Evolutionary conservation across 2,797 vertebrate species (phyloP), one percentile per base, ranked within the genome.

Genomic region (Syngnathus acus): DNA sequence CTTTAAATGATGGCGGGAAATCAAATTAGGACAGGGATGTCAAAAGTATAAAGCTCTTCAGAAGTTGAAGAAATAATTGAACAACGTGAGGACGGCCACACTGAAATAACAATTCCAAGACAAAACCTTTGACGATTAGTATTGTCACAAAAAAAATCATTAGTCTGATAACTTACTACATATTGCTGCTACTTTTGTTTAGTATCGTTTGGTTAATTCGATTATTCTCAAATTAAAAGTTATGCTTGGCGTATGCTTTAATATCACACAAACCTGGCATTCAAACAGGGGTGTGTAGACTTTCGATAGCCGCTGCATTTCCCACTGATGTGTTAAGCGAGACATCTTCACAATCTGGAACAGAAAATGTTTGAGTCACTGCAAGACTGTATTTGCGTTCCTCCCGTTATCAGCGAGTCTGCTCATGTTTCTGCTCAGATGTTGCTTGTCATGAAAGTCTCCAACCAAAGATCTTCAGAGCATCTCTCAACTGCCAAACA

Each of bases 401-500:
- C 11, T 11, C 21, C 53, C 6, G 11, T 55, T 32, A 55, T 26
- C 53, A 32, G 53, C 53, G 26, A 32, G 53, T 55, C 53, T 32
- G 23, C 16, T 1, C 57, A 38, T 19, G 50, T 68, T 65, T 59
- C 50, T 73, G 64, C 69, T 59, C 64, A 70, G 26, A 73, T 48
- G 51, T 66, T 73, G 60, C 68, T 72, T 68, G 48, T 73, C 59
- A 70, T 60, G 62, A 75, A 78, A 73, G 47, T 70, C 50, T 65
- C 73, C 75, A 51, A 82, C 65, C 65, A 57, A 53, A 72, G 71
- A 70, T 68, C 1, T 77, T 71, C 57, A 68, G 65, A 72, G 73
- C 50, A 73, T 70, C 64, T 47, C 65, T 62, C 9, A 2, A 71
- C 72, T 74, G 82, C 68, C 66, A 64, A 75, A 9, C 73, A 67